These are phyloP conservation scores for Cryptotis parvus DNA, from an alignment of 2,113 vertebrate genomes.

Conservation along the genomic window DNA sequence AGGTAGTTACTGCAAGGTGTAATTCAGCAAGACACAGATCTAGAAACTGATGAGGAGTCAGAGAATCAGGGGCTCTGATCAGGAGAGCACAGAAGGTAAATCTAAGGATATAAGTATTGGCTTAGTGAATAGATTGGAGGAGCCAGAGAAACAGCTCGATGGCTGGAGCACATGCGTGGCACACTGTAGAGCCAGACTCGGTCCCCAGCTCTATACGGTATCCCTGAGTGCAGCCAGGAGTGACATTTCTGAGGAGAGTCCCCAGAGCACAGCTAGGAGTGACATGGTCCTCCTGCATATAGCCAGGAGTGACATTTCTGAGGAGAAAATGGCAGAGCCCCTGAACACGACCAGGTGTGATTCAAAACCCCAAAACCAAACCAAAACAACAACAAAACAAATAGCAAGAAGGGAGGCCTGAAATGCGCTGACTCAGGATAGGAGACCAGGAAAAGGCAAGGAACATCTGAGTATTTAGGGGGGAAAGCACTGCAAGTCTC, in stretches of 20 bases:
- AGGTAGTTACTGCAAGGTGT: neutral
- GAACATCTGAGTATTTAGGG: neutral
- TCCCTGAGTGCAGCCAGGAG: too few species aligned
- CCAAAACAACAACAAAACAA: too few species aligned
- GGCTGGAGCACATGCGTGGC: too few species aligned
- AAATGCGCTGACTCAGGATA: neutral
- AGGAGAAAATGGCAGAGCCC: neutral
- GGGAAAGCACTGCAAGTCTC: neutral
- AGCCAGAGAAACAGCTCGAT: too few species aligned
- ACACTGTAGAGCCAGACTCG: too few species aligned
- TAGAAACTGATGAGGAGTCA: neutral
- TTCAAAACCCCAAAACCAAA: neutral
- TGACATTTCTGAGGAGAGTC: too few species aligned
- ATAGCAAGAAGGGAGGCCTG: neutral
- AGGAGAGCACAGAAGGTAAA: neutral
- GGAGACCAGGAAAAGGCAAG: neutral
- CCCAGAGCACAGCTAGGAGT: too few species aligned
- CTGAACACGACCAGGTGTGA: neutral
- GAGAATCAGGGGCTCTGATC: neutral
- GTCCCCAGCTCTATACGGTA: neutral
- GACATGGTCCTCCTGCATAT: too few species aligned
- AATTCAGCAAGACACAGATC: neutral
- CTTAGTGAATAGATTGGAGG: too few species aligned
- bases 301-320: too few species aligned
- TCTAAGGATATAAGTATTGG: too few species aligned